Conservation (phyloP, 2,888 invertebrate genomes). For the Andrena praecox region DNA sequence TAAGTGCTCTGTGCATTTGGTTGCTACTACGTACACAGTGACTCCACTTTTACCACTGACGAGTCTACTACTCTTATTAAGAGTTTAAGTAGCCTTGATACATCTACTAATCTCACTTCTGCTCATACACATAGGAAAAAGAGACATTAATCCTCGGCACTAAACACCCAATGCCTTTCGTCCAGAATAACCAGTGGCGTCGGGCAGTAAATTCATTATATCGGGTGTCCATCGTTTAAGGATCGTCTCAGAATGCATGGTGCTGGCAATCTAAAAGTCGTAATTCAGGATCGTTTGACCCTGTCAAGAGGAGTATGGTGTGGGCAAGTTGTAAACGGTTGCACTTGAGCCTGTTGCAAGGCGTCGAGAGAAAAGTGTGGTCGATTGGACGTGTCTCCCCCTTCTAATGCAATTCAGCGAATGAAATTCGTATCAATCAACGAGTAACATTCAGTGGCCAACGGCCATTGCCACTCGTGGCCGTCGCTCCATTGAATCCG, state of each 20-base stretch:
- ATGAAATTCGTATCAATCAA: slow-evolving; percentile 57
- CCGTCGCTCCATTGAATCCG: neutral
- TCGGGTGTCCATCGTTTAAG: slow-evolving; percentile 59
- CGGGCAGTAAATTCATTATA: slow-evolving; percentile 67
- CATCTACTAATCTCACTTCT: no score
- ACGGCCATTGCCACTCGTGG: neutral
- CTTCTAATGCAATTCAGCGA: slow-evolving; percentile 40
- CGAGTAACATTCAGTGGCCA: slow-evolving; percentile 29
- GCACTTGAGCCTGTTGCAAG: slow-evolving; percentile 44
- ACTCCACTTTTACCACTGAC: no score
- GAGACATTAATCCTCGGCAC: neutral
- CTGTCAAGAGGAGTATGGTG: slow-evolving; percentile 55
- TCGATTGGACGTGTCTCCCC: slow-evolving; percentile 26
- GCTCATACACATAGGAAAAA: no score
- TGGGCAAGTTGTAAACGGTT: slow-evolving; percentile 54
- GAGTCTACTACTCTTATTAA: no score
- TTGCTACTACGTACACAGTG: neutral
- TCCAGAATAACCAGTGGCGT: neutral
- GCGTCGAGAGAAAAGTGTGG: slow-evolving; percentile 33
- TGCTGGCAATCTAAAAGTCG: slow-evolving; percentile 65
- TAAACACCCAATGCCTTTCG: neutral
- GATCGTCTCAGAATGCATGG: slow-evolving; percentile 20
- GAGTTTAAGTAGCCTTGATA: no score
- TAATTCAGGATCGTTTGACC: slow-evolving; percentile 67
- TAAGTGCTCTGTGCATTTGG: neutral